phyloP scores from a whole-genome alignment of 2,113 vertebrate species.

The Scomber japonicus region DNA sequence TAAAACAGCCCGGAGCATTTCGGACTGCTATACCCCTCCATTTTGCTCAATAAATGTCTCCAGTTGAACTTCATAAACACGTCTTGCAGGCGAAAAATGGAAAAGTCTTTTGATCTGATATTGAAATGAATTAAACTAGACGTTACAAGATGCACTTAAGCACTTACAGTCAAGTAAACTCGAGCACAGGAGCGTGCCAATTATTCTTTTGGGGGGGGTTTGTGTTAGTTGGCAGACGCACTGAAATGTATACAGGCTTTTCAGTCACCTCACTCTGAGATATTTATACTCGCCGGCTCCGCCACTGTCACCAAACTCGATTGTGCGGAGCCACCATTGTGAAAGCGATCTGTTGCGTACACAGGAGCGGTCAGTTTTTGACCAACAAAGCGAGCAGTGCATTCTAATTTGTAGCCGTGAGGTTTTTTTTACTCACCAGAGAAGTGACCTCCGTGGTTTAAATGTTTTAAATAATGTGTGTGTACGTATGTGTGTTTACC shows the following conservation, averaged over 20 bases:
- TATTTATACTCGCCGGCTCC: slow-evolving; percentile 21
- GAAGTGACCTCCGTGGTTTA: background rate
- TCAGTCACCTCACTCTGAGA: background rate
- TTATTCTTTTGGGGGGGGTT: slow-evolving; percentile 4
- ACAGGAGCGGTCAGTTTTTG: background rate
- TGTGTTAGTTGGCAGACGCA: background rate
- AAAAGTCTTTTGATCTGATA: slow-evolving; percentile 52
- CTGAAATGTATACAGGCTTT: slow-evolving; percentile 1
- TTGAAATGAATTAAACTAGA: slow-evolving; percentile 36
- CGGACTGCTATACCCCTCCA: slow-evolving; percentile 30
- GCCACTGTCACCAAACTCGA: background rate
- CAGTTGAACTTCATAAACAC: slow-evolving; percentile 47
- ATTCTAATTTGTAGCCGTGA: background rate
- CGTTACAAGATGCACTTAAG: slow-evolving; percentile 37
- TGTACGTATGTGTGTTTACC: slow-evolving; percentile 30
- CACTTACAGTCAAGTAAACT: background rate
- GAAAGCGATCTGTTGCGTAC: background rate
- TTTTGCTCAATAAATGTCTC: slow-evolving; percentile 63
- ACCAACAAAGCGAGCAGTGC: background rate
- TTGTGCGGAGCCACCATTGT: background rate
- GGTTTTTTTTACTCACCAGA: slow-evolving; percentile 1
- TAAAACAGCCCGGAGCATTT: slow-evolving; percentile 61
- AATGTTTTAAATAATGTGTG: slow-evolving; percentile 5
- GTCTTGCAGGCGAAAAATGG: slow-evolving; percentile 29
- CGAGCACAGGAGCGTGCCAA: background rate